Conservation (phyloP, 2,113 vertebrate species). For the Theropithecus gelada region DNA sequence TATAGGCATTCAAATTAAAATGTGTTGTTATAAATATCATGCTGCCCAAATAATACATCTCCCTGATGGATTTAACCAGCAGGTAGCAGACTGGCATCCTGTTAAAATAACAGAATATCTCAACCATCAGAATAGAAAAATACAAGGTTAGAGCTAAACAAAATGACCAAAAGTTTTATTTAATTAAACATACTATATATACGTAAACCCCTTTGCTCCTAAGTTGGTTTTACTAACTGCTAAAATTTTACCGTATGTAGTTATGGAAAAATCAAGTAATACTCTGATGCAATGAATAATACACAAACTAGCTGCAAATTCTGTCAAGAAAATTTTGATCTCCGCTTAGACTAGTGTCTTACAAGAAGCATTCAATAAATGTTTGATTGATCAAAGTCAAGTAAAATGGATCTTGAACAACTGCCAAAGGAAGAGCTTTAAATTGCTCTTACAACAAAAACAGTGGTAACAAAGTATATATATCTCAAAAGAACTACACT, state of each 20-base stretch:
- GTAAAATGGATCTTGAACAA: slow-evolving; percentile 76
- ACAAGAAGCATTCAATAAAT: slow-evolving; percentile 71
- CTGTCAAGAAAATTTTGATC: slow-evolving; percentile 75
- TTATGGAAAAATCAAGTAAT: slow-evolving; percentile 59
- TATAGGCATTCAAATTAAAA: slow-evolving; percentile 38
- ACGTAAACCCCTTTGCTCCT: background rate
- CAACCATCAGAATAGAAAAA: background rate
- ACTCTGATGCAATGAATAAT: slow-evolving; percentile 73
- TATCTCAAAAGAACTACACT: slow-evolving; percentile 63
- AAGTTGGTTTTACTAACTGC: slow-evolving; percentile 50
- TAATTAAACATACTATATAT: slow-evolving; percentile 15
- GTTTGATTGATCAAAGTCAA: slow-evolving; percentile 78
- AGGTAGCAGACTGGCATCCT: background rate
- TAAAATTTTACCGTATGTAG: slow-evolving; percentile 35
- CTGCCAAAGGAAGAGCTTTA: slow-evolving; percentile 74
- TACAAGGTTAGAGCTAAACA: background rate
- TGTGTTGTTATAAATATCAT: slow-evolving; percentile 31
- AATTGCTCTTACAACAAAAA: slow-evolving; percentile 75
- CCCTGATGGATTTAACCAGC: background rate
- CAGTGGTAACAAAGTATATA: slow-evolving; percentile 67
- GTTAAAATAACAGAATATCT: slow-evolving; percentile 12
- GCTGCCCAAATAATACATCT: background rate
- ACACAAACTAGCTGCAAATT: slow-evolving; percentile 69
- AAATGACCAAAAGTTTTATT: slow-evolving; percentile 29
- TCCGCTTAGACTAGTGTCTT: slow-evolving; percentile 63